phyloP scores from a whole-genome alignment of 2,113 vertebrate genomes.

The Perca flavescens region DNA sequence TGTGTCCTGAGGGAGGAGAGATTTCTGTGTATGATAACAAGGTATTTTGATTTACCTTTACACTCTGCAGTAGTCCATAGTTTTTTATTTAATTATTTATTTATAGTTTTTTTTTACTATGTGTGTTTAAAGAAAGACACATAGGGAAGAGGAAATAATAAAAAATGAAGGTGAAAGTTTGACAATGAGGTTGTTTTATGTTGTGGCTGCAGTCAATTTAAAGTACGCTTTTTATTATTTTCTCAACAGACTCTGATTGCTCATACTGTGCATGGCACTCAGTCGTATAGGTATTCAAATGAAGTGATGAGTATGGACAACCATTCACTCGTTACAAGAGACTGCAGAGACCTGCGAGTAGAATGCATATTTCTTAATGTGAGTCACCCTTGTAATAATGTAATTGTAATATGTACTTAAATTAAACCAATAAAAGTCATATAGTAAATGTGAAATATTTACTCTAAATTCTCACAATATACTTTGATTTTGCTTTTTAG shows the following conservation, averaged over 20 bases:
- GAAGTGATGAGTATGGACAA: not conserved
- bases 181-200: too few relatives aligned
- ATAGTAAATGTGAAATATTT: not conserved
- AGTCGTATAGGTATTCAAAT: rapidly evolving
- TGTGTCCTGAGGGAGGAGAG: rapidly evolving
- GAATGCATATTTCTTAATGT: rapidly evolving
- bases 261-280: rapidly evolving
- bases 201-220: not conserved
- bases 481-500: constrained; percentile 14
- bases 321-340: not conserved
- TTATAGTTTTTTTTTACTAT: not conserved
- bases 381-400: not conserved
- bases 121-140: not conserved
- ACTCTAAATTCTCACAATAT: not conserved
- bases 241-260: not conserved
- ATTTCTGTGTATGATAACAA: rapidly evolving
- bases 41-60: constrained; percentile 30
- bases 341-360: constrained; percentile 14
- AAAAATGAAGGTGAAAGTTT: not conserved
- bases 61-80: not conserved
- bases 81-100: not conserved
- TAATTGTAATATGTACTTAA: not conserved
- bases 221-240: not conserved
- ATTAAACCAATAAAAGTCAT: not conserved
- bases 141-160: too few relatives aligned